These are phyloP conservation scores for Trichosurus vulpecula DNA, from an alignment of 2,797 vertebrate genomes.

Conservation along the genomic window DNA sequence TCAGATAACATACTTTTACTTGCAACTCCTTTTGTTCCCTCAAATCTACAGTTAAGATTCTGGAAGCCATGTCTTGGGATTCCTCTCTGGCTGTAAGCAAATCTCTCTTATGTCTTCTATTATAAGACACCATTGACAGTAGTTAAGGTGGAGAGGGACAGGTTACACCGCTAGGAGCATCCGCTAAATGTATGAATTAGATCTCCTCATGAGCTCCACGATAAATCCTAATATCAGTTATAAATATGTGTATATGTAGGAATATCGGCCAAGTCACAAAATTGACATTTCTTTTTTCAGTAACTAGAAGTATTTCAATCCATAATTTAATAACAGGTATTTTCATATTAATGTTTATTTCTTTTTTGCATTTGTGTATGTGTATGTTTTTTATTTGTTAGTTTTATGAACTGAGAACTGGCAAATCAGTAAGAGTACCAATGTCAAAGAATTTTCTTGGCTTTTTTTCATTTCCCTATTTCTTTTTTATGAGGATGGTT, in stretches of 20 bases:
- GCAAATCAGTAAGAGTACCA: conserved; percentile 58
- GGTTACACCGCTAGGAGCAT: background rate
- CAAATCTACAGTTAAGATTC: background rate
- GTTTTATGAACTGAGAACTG: conserved; percentile 59
- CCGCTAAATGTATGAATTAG: background rate
- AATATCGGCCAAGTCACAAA: background rate
- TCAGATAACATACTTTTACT: background rate
- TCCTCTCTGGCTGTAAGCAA: background rate
- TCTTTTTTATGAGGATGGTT: conserved; percentile 75
- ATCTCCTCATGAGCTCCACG: background rate
- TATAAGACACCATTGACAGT: background rate
- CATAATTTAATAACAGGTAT: background rate
- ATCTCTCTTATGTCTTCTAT: background rate
- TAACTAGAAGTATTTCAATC: background rate
- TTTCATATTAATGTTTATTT: background rate
- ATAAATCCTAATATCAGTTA: background rate
- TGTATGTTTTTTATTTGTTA: background rate
- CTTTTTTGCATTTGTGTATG: background rate
- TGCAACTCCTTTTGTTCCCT: background rate
- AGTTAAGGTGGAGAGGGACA: background rate
- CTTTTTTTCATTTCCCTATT: conserved; percentile 70
- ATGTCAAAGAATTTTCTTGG: conserved; percentile 62
- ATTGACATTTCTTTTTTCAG: background rate
- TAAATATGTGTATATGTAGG: background rate
- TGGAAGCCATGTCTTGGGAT: background rate